Evolutionary conservation across 2,888 invertebrate species (phyloP).

Genomic region (Scelioninae gen. 1): DNA sequence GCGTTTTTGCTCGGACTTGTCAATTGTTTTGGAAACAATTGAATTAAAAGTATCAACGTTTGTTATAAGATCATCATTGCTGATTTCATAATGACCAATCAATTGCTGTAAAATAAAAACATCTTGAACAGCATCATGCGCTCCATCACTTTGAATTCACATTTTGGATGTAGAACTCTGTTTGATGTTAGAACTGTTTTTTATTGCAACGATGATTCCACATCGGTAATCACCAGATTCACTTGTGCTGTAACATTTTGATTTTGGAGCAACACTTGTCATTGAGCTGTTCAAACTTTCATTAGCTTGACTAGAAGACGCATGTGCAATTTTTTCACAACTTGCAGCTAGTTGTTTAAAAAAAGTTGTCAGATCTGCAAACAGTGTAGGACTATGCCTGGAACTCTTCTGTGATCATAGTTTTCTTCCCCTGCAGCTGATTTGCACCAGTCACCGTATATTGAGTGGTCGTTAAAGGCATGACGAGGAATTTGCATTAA

Average conservation of each 20-base stretch:
- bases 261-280: slow-evolving; percentile 41
- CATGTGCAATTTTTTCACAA: slow-evolving; percentile 42
- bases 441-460: slow-evolving; percentile 31
- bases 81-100: neutral
- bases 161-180: too few species aligned
- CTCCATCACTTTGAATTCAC: slow-evolving; percentile 4
- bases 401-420: slow-evolving; percentile 35
- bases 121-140: slow-evolving; percentile 31
- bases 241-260: slow-evolving; percentile 39
- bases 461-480: slow-evolving; percentile 43
- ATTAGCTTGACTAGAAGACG: slow-evolving; percentile 35
- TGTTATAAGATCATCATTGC: too few species aligned
- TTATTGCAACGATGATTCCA: slow-evolving; percentile 30
- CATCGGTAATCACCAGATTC: slow-evolving; percentile 40
- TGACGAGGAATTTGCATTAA: slow-evolving; percentile 35
- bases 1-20: too few species aligned
- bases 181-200: too few species aligned
- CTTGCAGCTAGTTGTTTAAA: slow-evolving; percentile 19
- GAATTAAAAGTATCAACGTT: too few species aligned
- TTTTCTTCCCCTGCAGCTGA: slow-evolving; percentile 2
- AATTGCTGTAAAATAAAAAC: slow-evolving; percentile 20
- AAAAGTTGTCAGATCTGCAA: slow-evolving; percentile 19
- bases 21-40: too few species aligned
- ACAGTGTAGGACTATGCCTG: slow-evolving; percentile 14
- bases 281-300: slow-evolving; percentile 42